Conservation (phyloP, 2,113 vertebrate species). For the Echinops telfairi region DNA sequence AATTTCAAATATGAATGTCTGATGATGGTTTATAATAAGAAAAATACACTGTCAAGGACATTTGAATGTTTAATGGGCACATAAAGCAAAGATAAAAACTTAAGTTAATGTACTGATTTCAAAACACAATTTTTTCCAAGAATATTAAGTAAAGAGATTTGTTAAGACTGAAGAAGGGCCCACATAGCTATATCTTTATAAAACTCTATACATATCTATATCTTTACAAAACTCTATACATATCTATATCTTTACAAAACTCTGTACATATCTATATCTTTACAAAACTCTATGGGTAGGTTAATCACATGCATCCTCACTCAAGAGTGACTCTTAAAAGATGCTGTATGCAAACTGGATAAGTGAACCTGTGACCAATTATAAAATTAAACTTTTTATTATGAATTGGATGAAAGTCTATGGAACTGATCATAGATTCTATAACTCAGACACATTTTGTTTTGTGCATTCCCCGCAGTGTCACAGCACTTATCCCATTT, state of each 20-base stretch:
- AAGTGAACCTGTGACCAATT: not conserved
- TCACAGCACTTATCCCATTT: too few species aligned
- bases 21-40: not conserved
- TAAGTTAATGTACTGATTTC: not conserved
- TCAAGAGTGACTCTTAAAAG: not conserved
- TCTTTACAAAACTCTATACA: not conserved
- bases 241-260: not conserved
- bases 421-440: not conserved
- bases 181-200: not conserved
- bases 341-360: not conserved
- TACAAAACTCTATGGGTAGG: not conserved
- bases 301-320: not conserved
- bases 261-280: not conserved
- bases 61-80: not conserved
- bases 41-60: not conserved
- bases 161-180: not conserved
- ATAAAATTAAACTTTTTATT: not conserved
- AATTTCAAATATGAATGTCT: constrained; percentile 1
- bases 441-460: too few species aligned
- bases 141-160: not conserved
- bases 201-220: not conserved
- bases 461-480: too few species aligned
- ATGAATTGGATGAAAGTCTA: too few species aligned
- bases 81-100: constrained; percentile 2
- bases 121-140: not conserved